Evolutionary conservation across 1,140 invertebrate genomes (phyloP), one percentile per base, ranked within the genome.

Genomic region (Cydia strobilella): DNA sequence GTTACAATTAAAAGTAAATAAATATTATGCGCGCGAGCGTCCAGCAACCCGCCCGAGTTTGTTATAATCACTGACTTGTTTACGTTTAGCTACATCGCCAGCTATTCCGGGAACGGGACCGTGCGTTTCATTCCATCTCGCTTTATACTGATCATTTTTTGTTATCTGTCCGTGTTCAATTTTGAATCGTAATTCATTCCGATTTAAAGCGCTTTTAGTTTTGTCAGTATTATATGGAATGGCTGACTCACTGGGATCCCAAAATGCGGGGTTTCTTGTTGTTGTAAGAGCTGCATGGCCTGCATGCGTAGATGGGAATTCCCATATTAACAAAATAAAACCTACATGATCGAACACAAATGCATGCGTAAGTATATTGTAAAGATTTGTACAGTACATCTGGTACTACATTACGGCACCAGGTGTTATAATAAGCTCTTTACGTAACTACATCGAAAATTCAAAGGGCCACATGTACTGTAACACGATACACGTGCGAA

Each of bases 31-130:
- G 31, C 65, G 31, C 65, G 65, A 3, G 31, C 31, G n/a, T n/a
- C 27, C 65, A 18, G 27, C 31, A 35, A 18, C 27, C 20, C 3
- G 27, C 31, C 9, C 65, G 27, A 18, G 65, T 69, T 69, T 69
- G 65, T 35, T 69, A 35, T 69, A 42, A 35, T 69, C 54, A 59
- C 54, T 69, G 42, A 39, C 65, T 18, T 35, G 65, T 69, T 69
- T 69, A 69, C 31, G 15, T 69, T 0, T 20, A 9, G n/a, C 65
- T 9, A 69, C 65, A 15, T 69, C 15, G 31, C 27, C 35, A 12
- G 42, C 45, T 73, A n/a, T 35, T 35, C 65, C 42, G 65, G 65
- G 65, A 35, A 69, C 31, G 65, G 35, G 31, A 20, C 6, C n/a
- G 15, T 66, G 25, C 18, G 3, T 18, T 42, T 35, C 65, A 39